Conservation (phyloP, 2,113 vertebrate genomes). For the Tetrax tetrax region DNA sequence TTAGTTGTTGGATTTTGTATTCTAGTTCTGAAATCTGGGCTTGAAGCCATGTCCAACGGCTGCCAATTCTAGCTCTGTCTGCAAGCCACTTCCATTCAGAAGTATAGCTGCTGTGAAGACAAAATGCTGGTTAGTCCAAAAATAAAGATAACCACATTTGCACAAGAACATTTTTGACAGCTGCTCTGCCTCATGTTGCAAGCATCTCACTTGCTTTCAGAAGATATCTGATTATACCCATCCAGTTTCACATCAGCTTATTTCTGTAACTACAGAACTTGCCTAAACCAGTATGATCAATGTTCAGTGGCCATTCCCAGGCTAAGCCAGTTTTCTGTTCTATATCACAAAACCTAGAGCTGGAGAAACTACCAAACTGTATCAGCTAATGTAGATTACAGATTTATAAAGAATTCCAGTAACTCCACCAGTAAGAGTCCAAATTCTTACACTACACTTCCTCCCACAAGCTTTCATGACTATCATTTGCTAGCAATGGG, state of each 20-base stretch:
- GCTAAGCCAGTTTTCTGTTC: background rate
- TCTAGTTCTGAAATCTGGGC: slow-evolving; percentile 89
- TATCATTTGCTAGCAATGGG: background rate
- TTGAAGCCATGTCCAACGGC: slow-evolving; percentile 94
- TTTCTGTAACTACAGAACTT: background rate
- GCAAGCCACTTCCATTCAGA: slow-evolving; percentile 87
- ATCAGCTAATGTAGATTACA: slow-evolving; percentile 1
- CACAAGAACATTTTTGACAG: slow-evolving; percentile 66
- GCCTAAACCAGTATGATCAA: background rate
- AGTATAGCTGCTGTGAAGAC: slow-evolving; percentile 78
- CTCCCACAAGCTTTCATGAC: background rate
- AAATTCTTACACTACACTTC: background rate
- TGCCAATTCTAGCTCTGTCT: slow-evolving; percentile 89
- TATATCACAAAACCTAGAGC: background rate
- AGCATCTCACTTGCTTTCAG: slow-evolving; percentile 58
- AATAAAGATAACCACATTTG: slow-evolving; percentile 64
- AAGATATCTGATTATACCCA: slow-evolving; percentile 45
- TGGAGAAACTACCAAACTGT: background rate
- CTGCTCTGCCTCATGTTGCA: slow-evolving; percentile 51
- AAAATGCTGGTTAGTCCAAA: slow-evolving; percentile 71
- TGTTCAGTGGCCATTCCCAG: background rate
- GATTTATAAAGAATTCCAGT: slow-evolving; percentile 6
- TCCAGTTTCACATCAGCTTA: slow-evolving; percentile 37
- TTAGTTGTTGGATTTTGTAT: slow-evolving; percentile 86
- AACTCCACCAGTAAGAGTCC: background rate